Conservation (phyloP, 1,140 invertebrate species). For the Drosophila sechellia region DNA sequence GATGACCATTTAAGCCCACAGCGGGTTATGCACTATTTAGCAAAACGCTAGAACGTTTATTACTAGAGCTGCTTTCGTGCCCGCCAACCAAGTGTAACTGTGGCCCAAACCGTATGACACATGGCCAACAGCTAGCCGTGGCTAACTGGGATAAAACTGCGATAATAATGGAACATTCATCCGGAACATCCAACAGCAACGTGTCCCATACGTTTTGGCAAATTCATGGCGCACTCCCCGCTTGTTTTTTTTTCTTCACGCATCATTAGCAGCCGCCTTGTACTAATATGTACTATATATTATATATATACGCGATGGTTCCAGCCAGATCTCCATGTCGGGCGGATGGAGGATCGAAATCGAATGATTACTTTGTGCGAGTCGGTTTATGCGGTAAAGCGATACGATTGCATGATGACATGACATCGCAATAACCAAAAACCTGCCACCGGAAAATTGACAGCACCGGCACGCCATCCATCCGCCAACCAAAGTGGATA, state of each 20-base stretch:
- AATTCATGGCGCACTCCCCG: conserved; percentile 42
- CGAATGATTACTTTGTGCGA: conserved; percentile 61
- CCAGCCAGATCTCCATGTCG: conserved; percentile 16
- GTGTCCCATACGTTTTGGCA: conserved; percentile 57
- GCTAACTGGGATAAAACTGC: conserved; percentile 41
- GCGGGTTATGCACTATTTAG: conserved; percentile 45
- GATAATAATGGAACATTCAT: conserved; percentile 38
- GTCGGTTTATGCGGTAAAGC: conserved; percentile 69
- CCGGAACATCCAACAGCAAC: conserved; percentile 30
- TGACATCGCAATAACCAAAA: conserved; percentile 54
- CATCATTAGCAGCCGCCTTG: conserved; percentile 58
- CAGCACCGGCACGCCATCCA: conserved; percentile 75
- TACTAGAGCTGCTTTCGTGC: not conserved
- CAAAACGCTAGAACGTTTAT: conserved; percentile 4
- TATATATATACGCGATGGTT: conserved; percentile 16
- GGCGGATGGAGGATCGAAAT: conserved; percentile 19
- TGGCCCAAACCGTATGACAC: conserved; percentile 27
- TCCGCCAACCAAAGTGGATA: conserved; percentile 19
- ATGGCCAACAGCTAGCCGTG: conserved; percentile 39
- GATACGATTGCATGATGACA: conserved; percentile 81
- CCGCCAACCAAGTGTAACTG: conserved; percentile 36
- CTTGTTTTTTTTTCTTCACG: conserved; percentile 52
- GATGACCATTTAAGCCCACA: conserved; percentile 14
- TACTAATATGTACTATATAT: too few species aligned
- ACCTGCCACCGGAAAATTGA: conserved; percentile 75